phyloP scores from a whole-genome alignment of 2,797 vertebrate species.

The Tenualosa thibaudeaui region DNA sequence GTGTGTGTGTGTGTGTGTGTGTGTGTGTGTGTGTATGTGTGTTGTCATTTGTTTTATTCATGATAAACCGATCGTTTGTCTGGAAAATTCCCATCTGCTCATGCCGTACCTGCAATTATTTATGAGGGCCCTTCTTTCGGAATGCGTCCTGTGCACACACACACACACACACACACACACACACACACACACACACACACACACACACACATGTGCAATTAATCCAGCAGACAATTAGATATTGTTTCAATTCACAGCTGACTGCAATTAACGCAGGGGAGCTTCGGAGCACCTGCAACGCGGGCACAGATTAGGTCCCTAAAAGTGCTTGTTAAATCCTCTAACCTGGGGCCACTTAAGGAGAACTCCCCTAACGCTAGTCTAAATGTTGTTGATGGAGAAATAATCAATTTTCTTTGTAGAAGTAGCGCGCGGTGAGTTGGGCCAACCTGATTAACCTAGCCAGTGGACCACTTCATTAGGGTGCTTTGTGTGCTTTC shows the following conservation, averaged over 20 bases:
- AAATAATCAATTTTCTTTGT: conserved; percentile 91
- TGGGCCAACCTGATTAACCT: conserved; percentile 83
- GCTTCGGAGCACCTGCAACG: conserved; percentile 87
- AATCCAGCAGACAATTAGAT: conserved; percentile 98
- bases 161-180: background rate
- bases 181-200: background rate
- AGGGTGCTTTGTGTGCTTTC: conserved; percentile 66
- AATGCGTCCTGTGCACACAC: conserved; percentile 76
- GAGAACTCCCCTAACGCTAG: conserved; percentile 91
- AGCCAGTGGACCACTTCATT: conserved; percentile 82
- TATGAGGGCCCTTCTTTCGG: conserved; percentile 89
- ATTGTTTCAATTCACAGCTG: conserved; percentile 97
- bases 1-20: background rate
- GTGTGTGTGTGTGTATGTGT: conserved; percentile 9
- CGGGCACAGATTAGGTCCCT: conserved; percentile 86
- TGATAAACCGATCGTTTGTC: conserved; percentile 78
- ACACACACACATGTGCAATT: conserved; percentile 85
- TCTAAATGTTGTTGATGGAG: conserved; percentile 94
- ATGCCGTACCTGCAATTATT: conserved; percentile 90
- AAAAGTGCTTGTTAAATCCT: conserved; percentile 90
- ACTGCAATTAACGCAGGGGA: conserved; percentile 94
- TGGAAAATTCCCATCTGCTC: conserved; percentile 83
- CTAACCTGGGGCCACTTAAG: conserved; percentile 88
- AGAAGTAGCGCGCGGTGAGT: conserved; percentile 87
- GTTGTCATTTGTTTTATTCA: conserved; percentile 77